Percentiles rank a stretch among this genome's conserved stretches.
phyloP scores from a whole-genome alignment of 2,113 vertebrate species.

The Tapirus terrestris region DNA sequence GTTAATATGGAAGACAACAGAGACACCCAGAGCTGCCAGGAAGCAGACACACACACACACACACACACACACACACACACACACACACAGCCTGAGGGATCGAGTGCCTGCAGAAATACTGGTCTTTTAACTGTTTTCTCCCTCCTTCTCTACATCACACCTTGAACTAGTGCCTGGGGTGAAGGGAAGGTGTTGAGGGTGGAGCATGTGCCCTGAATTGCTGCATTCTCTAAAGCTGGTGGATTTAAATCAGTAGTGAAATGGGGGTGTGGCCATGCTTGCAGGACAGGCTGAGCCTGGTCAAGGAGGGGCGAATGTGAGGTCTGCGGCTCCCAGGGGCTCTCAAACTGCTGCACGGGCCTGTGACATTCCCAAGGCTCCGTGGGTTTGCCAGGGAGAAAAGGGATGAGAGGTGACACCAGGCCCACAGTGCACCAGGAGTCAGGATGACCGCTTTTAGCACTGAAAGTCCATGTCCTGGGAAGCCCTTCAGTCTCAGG shows the following conservation, averaged over 20 bases:
- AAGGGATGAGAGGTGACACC: too few relatives aligned
- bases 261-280: fast-evolving
- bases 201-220: not conserved
- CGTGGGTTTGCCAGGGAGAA: not conserved
- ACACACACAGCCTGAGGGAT: not conserved
- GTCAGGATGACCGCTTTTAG: not conserved
- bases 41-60: not conserved
- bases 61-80: not conserved
- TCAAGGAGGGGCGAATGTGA: too few relatives aligned
- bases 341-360: not conserved
- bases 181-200: not conserved
- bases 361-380: not conserved
- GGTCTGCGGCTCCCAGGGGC: not conserved
- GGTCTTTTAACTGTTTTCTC: too few relatives aligned
- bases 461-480: not conserved
- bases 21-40: not conserved
- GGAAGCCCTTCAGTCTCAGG: not conserved
- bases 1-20: not conserved
- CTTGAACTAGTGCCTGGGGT: too few relatives aligned
- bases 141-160: not conserved
- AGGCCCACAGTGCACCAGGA: not conserved
- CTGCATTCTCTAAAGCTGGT: fast-evolving
- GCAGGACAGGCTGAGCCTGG: fast-evolving
- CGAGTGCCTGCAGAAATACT: not conserved
- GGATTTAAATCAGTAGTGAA: not conserved